Evolutionary conservation across 2,113 vertebrate genomes (phyloP).

Genomic region (Psittacula cyanocephala): DNA sequence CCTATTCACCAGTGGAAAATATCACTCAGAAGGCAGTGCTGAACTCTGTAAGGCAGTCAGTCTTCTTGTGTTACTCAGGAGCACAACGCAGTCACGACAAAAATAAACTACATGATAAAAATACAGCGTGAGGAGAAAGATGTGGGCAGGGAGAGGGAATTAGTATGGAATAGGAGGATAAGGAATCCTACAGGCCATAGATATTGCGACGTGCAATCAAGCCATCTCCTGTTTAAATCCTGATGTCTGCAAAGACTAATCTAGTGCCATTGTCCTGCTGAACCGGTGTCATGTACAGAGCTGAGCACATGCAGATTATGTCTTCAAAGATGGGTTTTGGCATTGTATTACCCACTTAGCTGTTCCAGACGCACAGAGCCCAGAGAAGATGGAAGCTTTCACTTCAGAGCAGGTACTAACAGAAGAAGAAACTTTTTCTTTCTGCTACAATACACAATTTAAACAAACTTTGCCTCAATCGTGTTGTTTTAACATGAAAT

Average conservation of each 20-base stretch:
- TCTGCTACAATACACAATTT: neutral
- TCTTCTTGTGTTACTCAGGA: neutral
- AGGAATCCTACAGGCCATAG: neutral
- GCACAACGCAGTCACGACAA: neutral
- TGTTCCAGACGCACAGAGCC: neutral
- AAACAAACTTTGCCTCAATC: neutral
- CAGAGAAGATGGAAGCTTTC: neutral
- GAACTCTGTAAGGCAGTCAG: neutral
- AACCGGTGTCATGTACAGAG: neutral
- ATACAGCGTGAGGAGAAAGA: neutral
- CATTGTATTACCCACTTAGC: neutral
- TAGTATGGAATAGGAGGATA: neutral
- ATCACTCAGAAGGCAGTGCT: neutral
- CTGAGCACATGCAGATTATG: neutral
- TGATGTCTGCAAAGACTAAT: neutral
- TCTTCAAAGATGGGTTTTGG: neutral
- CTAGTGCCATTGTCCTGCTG: neutral
- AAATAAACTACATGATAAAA: slow-evolving; percentile 29
- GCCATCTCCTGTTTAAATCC: neutral
- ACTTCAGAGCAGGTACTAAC: neutral
- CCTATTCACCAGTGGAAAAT: neutral
- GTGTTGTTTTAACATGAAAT: neutral
- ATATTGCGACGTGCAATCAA: accelerated
- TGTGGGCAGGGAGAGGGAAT: neutral
- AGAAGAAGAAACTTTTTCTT: neutral